Conservation (phyloP, 2,888 invertebrate genomes). For the Drosophila diplacantha region DNA sequence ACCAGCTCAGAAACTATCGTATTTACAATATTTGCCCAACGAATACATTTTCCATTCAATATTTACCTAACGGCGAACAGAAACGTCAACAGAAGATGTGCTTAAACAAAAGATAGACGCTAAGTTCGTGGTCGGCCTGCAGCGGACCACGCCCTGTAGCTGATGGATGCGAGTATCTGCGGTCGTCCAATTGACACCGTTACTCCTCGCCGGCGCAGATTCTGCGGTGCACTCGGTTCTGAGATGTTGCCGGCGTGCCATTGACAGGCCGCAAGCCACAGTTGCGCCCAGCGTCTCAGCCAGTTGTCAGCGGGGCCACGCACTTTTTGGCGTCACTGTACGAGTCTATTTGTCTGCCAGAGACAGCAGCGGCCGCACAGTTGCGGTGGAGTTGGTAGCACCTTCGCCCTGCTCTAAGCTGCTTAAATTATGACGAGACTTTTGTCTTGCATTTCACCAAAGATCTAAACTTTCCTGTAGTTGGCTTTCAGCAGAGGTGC, state of each 20-base stretch:
- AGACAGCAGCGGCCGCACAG: conserved; percentile 10
- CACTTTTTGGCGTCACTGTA: conserved; percentile 71
- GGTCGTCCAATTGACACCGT: conserved; percentile 65
- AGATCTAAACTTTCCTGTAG: no score
- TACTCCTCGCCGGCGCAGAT: conserved; percentile 46
- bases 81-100: conserved; percentile 63
- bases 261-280: conserved; percentile 46
- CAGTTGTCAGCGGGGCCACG: conserved; percentile 57
- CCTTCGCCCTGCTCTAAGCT: not conserved
- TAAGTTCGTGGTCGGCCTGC: conserved; percentile 29
- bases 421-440: not conserved
- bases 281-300: conserved; percentile 40
- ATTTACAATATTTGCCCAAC: conserved; percentile 71
- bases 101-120: conserved; percentile 58
- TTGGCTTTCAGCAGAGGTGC: not conserved
- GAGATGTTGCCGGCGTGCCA: conserved; percentile 28
- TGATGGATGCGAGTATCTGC: conserved; percentile 38
- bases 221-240: conserved; percentile 30
- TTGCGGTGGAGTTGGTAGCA: conserved; percentile 1
- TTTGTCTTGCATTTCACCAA: not conserved
- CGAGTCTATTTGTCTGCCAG: conserved; percentile 56
- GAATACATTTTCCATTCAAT: conserved; percentile 66
- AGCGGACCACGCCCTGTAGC: conserved; percentile 53
- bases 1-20: conserved; percentile 62
- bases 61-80: conserved; percentile 66